These are phyloP conservation scores for Batillaria attramentaria DNA, from an alignment of 1,140 invertebrate genomes.

Conservation along the genomic window DNA sequence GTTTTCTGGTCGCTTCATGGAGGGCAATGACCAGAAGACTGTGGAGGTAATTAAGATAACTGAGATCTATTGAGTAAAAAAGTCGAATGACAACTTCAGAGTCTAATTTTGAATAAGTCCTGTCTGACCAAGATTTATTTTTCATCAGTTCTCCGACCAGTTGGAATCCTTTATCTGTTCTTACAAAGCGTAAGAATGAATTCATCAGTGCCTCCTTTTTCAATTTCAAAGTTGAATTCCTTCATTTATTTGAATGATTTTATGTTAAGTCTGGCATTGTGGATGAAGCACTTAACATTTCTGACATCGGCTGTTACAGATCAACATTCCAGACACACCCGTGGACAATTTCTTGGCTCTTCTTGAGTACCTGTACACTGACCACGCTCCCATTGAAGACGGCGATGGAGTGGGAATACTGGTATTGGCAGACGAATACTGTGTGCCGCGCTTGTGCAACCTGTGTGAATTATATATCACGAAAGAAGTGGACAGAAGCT, in stretches of 20 bases:
- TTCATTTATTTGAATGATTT: no score
- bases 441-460: slow-evolving; percentile 56
- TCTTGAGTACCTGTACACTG: slow-evolving; percentile 67
- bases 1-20: slow-evolving; percentile 62
- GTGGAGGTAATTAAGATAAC: slow-evolving; percentile 56
- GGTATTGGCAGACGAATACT: slow-evolving; percentile 62
- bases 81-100: no score
- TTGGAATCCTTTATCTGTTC: no score
- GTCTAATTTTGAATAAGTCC: no score
- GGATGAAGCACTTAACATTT: no score
- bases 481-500: slow-evolving; percentile 63
- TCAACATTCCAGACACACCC: slow-evolving; percentile 50
- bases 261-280: no score
- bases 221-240: no score
- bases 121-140: no score
- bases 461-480: slow-evolving; percentile 68
- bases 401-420: slow-evolving; percentile 60
- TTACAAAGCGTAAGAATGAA: no score
- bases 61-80: no score
- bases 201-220: no score
- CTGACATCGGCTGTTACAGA: slow-evolving; percentile 47
- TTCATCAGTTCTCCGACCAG: no score
- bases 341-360: slow-evolving; percentile 61
- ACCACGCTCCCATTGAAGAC: slow-evolving; percentile 65
- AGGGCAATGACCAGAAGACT: slow-evolving; percentile 36